A percentile compares a stretch with the other conserved stretches of the same genome.
Evolutionary conservation across 2,113 vertebrate species (phyloP).

Genomic region (Hyaena hyaena): DNA sequence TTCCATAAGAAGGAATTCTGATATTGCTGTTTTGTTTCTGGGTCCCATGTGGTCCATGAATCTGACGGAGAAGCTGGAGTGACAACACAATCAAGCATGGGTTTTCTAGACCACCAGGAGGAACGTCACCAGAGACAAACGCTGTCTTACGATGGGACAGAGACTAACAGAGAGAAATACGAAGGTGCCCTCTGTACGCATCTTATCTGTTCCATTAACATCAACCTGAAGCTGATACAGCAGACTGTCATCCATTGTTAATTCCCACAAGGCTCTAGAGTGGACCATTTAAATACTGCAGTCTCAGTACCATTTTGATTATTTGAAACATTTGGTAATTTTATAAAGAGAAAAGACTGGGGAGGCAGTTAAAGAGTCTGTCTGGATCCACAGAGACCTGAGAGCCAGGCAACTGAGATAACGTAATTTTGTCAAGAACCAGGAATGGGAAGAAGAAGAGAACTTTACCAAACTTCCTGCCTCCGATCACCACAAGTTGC

Average conservation of each 20-base stretch:
- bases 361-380: neutral
- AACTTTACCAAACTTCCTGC: neutral
- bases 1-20: slow-evolving; percentile 34
- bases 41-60: neutral
- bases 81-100: neutral
- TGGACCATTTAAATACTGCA: neutral
- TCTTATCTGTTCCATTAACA: neutral
- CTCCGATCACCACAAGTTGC: neutral
- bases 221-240: neutral
- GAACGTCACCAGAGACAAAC: neutral
- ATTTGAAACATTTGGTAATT: neutral
- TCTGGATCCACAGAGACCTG: neutral
- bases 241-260: neutral
- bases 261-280: neutral
- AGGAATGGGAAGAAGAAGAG: neutral
- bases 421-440: neutral
- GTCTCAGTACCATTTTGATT: neutral
- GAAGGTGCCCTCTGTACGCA: neutral
- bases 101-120: neutral
- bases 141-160: neutral
- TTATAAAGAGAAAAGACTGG: neutral
- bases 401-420: neutral
- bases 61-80: neutral
- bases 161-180: neutral
- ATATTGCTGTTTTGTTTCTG: neutral